These are phyloP conservation scores for Anagyrus pseudococci DNA, from an alignment of 2,888 invertebrate genomes.

Conservation along the genomic window DNA sequence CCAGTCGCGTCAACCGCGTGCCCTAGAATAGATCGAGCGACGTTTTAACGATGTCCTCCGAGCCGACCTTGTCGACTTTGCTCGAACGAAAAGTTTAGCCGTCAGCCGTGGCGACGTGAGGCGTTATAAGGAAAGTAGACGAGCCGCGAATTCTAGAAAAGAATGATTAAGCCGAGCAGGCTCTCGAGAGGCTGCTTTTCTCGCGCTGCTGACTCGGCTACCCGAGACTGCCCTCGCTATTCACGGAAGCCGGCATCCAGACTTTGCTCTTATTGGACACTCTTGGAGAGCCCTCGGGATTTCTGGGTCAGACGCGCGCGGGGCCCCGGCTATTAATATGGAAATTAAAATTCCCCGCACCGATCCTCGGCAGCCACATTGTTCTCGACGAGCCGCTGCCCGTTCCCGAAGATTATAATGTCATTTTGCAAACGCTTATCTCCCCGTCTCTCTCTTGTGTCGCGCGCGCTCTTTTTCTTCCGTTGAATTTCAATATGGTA, in stretches of 20 bases:
- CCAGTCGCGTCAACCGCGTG: too few species aligned
- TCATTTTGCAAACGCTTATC: too few species aligned
- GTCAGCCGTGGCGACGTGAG: conserved; percentile 35
- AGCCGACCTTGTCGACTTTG: not conserved
- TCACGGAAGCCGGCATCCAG: conserved; percentile 22
- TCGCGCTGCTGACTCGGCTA: not conserved
- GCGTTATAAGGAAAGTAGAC: conserved; percentile 32
- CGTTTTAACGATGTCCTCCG: too few species aligned
- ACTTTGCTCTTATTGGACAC: conserved; percentile 3
- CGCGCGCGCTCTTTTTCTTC: too few species aligned
- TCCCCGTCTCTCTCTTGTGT: too few species aligned
- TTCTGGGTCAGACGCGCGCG: not conserved
- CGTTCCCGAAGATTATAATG: too few species aligned
- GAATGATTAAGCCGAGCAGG: not conserved
- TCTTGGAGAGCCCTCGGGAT: not conserved
- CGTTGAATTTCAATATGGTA: too few species aligned
- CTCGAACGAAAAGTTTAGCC: not conserved
- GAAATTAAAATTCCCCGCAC: conserved; percentile 1
- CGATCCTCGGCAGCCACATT: too few species aligned
- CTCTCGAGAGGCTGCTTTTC: not conserved
- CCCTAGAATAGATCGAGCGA: not conserved
- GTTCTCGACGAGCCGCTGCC: too few species aligned
- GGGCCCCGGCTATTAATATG: not conserved
- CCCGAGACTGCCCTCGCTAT: not conserved
- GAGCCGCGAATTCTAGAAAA: conserved; percentile 23